Evolutionary conservation across 30 jellyfish, hydroid and myxozoan species (phyloP).

Genomic region (Morbakka virulenta): DNA sequence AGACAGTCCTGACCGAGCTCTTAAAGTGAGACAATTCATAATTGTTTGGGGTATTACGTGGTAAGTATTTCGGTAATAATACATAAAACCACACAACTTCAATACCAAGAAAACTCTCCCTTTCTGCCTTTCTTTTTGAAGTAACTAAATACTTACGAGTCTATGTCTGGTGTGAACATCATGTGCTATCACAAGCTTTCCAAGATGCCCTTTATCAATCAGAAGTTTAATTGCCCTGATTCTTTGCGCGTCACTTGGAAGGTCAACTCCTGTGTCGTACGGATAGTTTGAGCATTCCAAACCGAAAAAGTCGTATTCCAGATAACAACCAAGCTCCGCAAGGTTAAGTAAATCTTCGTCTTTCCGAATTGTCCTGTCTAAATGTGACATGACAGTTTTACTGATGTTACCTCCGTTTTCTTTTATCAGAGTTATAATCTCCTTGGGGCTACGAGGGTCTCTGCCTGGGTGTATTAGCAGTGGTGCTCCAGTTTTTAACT

Average conservation of each 20-base stretch:
- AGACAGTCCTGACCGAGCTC: too few relatives aligned
- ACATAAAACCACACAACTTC: too few relatives aligned
- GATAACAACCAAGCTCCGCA: slow-evolving; percentile 80
- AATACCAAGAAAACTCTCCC: too few relatives aligned
- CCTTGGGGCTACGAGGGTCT: slow-evolving; percentile 76
- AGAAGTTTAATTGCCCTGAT: slow-evolving; percentile 62
- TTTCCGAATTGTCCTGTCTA: slow-evolving; percentile 75
- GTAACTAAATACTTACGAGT: slow-evolving; percentile 46
- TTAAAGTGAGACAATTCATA: too few relatives aligned
- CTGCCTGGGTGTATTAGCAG: slow-evolving; percentile 92
- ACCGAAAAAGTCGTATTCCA: slow-evolving; percentile 93
- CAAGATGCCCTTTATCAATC: slow-evolving; percentile 78
- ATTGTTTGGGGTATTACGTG: too few relatives aligned
- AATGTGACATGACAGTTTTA: slow-evolving; percentile 93
- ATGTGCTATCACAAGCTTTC: slow-evolving; percentile 83
- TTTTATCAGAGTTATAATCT: slow-evolving; percentile 61
- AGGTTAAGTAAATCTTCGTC: slow-evolving; percentile 63
- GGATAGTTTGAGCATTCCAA: slow-evolving; percentile 85
- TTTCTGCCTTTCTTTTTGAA: too few relatives aligned
- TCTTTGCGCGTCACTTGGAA: slow-evolving; percentile 87
- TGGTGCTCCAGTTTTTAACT: slow-evolving; percentile 61
- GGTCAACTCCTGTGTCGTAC: slow-evolving; percentile 44
- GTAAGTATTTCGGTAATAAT: too few relatives aligned
- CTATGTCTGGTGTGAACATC: slow-evolving; percentile 91
- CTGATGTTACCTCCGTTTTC: slow-evolving; percentile 93